These are phyloP conservation scores for Scophthalmus maximus DNA, from an alignment of 2,113 vertebrate genomes.

Conservation along the genomic window DNA sequence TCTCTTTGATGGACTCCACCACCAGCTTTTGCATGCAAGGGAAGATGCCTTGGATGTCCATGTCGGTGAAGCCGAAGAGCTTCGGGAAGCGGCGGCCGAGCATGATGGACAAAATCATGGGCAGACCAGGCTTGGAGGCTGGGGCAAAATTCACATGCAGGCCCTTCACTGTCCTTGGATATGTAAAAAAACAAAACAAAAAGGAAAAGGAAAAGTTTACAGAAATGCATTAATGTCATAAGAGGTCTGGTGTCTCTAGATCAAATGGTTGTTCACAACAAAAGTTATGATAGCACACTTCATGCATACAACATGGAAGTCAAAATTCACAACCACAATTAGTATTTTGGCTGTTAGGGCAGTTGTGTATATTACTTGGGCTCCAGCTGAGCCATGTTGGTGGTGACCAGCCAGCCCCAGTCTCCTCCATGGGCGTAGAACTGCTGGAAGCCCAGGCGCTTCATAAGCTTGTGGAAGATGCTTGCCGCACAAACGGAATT, in stretches of 20 bases:
- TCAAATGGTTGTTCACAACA: background rate
- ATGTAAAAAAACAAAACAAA: background rate
- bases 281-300: background rate
- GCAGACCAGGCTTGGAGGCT: background rate
- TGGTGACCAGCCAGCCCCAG: slow-evolving; percentile 87
- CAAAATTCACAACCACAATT: background rate
- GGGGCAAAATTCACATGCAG: slow-evolving; percentile 87
- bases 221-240: background rate
- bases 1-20: slow-evolving; percentile 76
- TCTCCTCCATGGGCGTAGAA: slow-evolving; percentile 92
- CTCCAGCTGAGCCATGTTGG: slow-evolving; percentile 89
- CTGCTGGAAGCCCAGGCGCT: slow-evolving; percentile 86
- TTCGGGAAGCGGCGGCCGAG: slow-evolving; percentile 84
- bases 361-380: slow-evolving; percentile 72
- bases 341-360: background rate
- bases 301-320: background rate
- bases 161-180: slow-evolving; percentile 83
- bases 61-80: slow-evolving; percentile 83
- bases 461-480: slow-evolving; percentile 92
- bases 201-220: background rate
- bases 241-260: background rate
- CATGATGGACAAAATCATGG: slow-evolving; percentile 70
- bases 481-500: slow-evolving; percentile 82
- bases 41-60: slow-evolving; percentile 78
- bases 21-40: slow-evolving; percentile 83